Conservation (phyloP, 2,888 invertebrate species). For the Hypomecis punctinalis region DNA sequence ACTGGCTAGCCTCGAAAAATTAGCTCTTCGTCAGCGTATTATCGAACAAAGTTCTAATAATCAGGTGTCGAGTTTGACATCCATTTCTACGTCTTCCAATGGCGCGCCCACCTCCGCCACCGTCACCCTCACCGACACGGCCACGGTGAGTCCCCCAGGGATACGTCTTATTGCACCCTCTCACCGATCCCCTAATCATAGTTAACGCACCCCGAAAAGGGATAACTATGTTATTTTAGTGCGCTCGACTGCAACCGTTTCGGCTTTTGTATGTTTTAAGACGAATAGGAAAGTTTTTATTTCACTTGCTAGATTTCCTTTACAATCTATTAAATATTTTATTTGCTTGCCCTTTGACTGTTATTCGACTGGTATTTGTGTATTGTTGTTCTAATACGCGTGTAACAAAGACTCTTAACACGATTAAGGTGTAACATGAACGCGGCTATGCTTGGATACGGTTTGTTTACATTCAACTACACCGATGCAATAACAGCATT, state of each 20-base stretch:
- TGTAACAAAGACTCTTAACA: slow-evolving; percentile 27
- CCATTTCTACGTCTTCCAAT: slow-evolving; percentile 64
- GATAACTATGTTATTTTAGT: slow-evolving; percentile 72
- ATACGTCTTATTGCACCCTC: slow-evolving; percentile 76
- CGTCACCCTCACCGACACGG: slow-evolving; percentile 82
- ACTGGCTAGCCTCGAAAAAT: slow-evolving; percentile 92
- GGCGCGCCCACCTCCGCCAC: slow-evolving; percentile 78
- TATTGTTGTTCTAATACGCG: slow-evolving; percentile 14
- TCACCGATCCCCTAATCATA: slow-evolving; percentile 74
- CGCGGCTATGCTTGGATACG: slow-evolving; percentile 45
- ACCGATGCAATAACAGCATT: slow-evolving; percentile 61
- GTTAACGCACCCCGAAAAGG: slow-evolving; percentile 75
- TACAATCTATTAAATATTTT: slow-evolving; percentile 1
- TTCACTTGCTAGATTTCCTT: not conserved
- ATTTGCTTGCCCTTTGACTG: slow-evolving; percentile 8
- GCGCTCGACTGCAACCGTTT: slow-evolving; percentile 48
- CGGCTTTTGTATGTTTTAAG: slow-evolving; percentile 28
- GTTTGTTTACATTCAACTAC: slow-evolving; percentile 67
- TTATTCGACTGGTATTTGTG: slow-evolving; percentile 15
- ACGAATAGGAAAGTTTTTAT: not conserved
- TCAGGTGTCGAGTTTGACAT: slow-evolving; percentile 67
- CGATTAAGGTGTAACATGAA: slow-evolving; percentile 46
- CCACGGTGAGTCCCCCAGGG: slow-evolving; percentile 84
- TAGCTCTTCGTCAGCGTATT: slow-evolving; percentile 92
- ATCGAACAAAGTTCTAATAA: slow-evolving; percentile 88